phyloP scores from a whole-genome alignment of 2,888 invertebrate genomes.

The Chaetogeoica ovagalla region DNA sequence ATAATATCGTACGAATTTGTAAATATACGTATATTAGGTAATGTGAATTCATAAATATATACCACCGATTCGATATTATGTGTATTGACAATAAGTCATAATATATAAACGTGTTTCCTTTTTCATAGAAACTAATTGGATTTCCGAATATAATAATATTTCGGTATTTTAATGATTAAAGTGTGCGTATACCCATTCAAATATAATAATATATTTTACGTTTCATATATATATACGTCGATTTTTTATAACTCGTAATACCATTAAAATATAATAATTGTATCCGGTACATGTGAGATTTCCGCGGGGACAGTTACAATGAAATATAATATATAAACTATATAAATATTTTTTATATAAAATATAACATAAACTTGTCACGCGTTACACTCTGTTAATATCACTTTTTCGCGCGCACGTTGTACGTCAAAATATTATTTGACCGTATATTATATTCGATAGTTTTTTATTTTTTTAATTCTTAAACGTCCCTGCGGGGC shows the following conservation, averaged over 20 bases:
- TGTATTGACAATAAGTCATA: not conserved
- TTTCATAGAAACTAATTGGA: not conserved
- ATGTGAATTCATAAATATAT: too few species aligned
- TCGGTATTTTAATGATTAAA: not conserved
- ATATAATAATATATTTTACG: not conserved
- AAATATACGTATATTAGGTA: too few species aligned
- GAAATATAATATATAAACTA: slow-evolving; percentile 17
- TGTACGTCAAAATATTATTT: too few species aligned
- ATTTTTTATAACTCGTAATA: slow-evolving; percentile 12
- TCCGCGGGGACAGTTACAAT: not conserved
- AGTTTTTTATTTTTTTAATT: not conserved
- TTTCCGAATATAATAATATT: slow-evolving; percentile 22
- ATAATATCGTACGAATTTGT: too few species aligned
- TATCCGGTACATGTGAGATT: slow-evolving; percentile 2
- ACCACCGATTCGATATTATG: too few species aligned
- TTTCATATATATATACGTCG: not conserved
- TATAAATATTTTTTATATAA: too few species aligned
- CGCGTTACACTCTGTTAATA: not conserved
- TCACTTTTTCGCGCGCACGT: not conserved
- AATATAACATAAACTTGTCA: slow-evolving; percentile 24
- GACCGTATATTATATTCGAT: not conserved
- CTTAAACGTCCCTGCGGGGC: too few species aligned
- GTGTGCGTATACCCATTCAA: not conserved
- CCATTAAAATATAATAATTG: too few species aligned
- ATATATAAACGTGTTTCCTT: too few species aligned